phyloP scores from a whole-genome alignment of 64 coral and sea anemone species.

The Orbicella faveolata region DNA sequence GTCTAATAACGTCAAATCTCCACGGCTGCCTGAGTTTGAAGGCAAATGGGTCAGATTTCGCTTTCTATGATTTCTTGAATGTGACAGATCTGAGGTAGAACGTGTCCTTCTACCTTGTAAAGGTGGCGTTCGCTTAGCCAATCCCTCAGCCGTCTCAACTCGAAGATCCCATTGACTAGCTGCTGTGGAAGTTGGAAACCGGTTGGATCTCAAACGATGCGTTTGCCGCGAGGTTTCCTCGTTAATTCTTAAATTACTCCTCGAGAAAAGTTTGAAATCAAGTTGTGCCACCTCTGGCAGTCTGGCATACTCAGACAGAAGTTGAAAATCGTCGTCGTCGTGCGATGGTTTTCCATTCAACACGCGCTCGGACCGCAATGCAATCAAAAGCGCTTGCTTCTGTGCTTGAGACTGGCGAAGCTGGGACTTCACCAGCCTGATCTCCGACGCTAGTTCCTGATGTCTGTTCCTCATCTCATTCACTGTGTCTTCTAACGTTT shows the following conservation, averaged over 20 bases:
- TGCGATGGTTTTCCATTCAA: conserved; percentile 75
- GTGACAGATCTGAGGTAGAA: conserved; percentile 45
- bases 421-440: conserved; percentile 75
- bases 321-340: conserved; percentile 67
- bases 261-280: conserved; percentile 61
- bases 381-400: conserved; percentile 76
- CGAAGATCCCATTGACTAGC: conserved; percentile 57
- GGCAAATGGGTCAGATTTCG: conserved; percentile 41
- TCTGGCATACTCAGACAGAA: conserved; percentile 62
- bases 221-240: not conserved
- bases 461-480: conserved; percentile 65
- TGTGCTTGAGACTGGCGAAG: conserved; percentile 76
- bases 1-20: conserved; percentile 39
- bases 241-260: conserved; percentile 44
- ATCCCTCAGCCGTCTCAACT: conserved; percentile 1
- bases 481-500: conserved; percentile 70
- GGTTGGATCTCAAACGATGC: conserved; percentile 12
- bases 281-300: conserved; percentile 75
- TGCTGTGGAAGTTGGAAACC: conserved; percentile 24
- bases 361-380: conserved; percentile 76
- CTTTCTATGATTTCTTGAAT: conserved; percentile 10
- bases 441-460: conserved; percentile 49
- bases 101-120: conserved; percentile 2
- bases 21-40: conserved; percentile 12
- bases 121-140: not conserved